Conservation (phyloP, 2,888 invertebrate species). For the Atrina japonica region DNA sequence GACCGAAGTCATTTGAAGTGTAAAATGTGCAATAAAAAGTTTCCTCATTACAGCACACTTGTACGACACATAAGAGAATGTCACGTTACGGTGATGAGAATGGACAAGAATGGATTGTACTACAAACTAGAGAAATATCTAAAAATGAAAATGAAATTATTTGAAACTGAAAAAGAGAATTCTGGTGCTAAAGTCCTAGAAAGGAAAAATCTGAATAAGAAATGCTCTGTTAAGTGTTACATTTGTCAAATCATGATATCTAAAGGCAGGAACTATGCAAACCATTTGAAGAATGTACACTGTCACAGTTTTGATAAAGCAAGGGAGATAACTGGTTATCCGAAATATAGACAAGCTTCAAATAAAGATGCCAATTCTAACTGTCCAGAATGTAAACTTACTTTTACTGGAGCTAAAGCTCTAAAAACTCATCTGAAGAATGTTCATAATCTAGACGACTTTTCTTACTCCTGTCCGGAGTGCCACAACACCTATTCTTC, state of each 20-base stretch:
- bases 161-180: background rate
- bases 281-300: constrained; percentile 26
- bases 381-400: constrained; percentile 23
- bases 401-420: constrained; percentile 7
- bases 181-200: background rate
- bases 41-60: constrained; percentile 1
- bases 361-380: background rate
- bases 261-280: constrained; percentile 17
- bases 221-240: constrained; percentile 9
- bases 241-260: constrained; percentile 3
- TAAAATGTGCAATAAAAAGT: constrained; percentile 12
- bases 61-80: constrained; percentile 3
- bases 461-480: constrained; percentile 6
- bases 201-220: background rate
- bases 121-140: constrained; percentile 6
- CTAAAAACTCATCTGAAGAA: constrained; percentile 2
- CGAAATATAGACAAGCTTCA: constrained; percentile 1
- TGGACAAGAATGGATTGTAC: background rate
- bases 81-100: background rate
- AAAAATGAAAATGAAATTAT: constrained; percentile 20
- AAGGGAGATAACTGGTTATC: constrained; percentile 34
- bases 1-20: constrained; percentile 6
- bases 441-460: constrained; percentile 12
- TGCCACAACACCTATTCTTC: constrained; percentile 20
- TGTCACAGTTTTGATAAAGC: constrained; percentile 7